Percentiles rank a stretch among this genome's conserved stretches.
These are phyloP conservation scores for Idaea biselata DNA, from an alignment of 2,888 invertebrate genomes.

Conservation along the genomic window DNA sequence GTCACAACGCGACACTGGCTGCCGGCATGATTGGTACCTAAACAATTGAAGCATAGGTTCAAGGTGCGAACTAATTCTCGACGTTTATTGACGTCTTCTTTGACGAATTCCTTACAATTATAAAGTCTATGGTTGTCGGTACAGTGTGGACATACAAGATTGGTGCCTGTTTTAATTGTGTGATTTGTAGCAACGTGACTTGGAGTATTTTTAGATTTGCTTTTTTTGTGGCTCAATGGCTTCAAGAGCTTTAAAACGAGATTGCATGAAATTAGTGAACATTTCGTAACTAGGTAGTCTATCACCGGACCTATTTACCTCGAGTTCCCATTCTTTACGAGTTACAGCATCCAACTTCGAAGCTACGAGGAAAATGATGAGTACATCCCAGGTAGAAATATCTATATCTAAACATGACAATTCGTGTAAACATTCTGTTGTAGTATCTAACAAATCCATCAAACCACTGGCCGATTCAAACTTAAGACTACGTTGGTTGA, in stretches of 20 bases:
- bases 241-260: too few relatives aligned
- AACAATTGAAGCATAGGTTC: conserved; percentile 18
- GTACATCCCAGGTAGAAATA: conserved; percentile 2
- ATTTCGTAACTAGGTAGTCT: too few relatives aligned
- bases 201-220: too few relatives aligned
- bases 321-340: background rate
- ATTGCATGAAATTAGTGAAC: too few relatives aligned
- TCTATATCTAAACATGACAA: conserved; percentile 2
- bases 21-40: conserved; percentile 8
- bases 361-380: background rate
- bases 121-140: conserved; percentile 3
- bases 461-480: background rate
- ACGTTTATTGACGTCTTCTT: background rate
- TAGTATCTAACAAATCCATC: conserved; percentile 2
- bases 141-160: too few relatives aligned
- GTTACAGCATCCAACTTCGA: background rate
- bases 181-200: too few relatives aligned
- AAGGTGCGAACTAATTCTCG: background rate
- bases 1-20: conserved; percentile 1
- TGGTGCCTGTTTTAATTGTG: too few relatives aligned
- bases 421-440: background rate
- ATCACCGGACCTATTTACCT: background rate
- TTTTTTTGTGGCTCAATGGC: too few relatives aligned
- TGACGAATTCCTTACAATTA: background rate
- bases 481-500: background rate